These are phyloP conservation scores for Perca fluviatilis DNA, from an alignment of 2,113 vertebrate species.

Conservation along the genomic window DNA sequence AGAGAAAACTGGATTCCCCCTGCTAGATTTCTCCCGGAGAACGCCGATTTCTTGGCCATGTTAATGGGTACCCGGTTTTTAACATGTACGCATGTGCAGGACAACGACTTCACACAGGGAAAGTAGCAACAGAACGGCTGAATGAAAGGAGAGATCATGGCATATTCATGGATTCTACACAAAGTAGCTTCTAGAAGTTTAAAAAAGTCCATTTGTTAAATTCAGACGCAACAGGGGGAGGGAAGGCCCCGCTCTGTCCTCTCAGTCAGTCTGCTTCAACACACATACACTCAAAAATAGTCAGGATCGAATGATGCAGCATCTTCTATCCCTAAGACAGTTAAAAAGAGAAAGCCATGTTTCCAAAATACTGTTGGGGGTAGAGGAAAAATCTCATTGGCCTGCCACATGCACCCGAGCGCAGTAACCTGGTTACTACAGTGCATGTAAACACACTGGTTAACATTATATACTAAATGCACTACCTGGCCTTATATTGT, in stretches of 20 bases:
- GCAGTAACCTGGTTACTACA: not conserved
- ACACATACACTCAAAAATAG: conserved; percentile 8
- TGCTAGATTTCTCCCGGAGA: not conserved
- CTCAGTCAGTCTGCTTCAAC: not conserved
- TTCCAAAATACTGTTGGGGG: not conserved
- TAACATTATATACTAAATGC: not conserved
- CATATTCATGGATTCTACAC: not conserved
- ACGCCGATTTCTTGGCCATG: not conserved
- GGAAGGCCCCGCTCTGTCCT: conserved; percentile 1
- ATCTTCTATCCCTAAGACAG: conserved; percentile 9
- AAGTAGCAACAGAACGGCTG: not conserved
- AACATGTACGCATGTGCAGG: not conserved
- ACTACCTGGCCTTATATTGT: not conserved
- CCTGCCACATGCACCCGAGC: not conserved
- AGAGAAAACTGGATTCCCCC: not conserved
- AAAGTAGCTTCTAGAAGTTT: not conserved
- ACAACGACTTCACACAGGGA: not conserved
- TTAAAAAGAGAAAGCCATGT: not conserved
- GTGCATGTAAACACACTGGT: not conserved
- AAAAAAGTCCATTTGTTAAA: not conserved
- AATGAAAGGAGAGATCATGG: not conserved
- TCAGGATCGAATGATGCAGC: not conserved
- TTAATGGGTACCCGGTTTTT: not conserved
- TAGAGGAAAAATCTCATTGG: not conserved
- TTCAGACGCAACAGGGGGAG: not conserved